These are phyloP conservation scores for Leucophenga montana DNA, from an alignment of 2,888 invertebrate species.

Conservation along the genomic window DNA sequence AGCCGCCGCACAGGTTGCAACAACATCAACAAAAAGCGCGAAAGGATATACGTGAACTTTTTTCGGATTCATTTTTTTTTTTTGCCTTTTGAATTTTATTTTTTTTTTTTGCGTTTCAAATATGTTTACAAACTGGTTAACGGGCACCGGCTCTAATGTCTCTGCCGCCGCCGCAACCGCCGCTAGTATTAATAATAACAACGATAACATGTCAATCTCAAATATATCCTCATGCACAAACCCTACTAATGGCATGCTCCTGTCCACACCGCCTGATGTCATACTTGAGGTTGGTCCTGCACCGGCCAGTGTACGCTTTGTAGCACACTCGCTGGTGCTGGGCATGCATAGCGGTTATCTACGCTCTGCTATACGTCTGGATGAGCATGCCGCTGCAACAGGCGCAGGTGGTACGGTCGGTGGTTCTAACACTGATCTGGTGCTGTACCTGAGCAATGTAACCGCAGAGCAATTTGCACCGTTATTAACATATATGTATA, in stretches of 20 bases:
- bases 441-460: conserved; percentile 75
- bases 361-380: conserved; percentile 77
- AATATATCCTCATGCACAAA: neutral
- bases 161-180: conserved; percentile 37
- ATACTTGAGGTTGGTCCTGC: conserved; percentile 78
- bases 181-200: neutral
- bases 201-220: conserved; percentile 37
- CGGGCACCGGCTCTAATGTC: conserved; percentile 52
- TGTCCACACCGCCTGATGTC: conserved; percentile 76
- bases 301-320: conserved; percentile 78
- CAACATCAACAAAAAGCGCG: neutral
- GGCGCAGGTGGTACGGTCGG: conserved; percentile 8
- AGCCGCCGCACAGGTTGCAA: neutral
- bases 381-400: conserved; percentile 54
- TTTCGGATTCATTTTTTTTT: conserved; percentile 16
- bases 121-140: conserved; percentile 74
- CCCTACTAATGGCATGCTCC: conserved; percentile 33
- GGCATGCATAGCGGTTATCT: conserved; percentile 82
- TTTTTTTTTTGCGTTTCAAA: conserved; percentile 32
- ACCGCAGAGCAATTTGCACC: conserved; percentile 79
- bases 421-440: conserved; percentile 47
- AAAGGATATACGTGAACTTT: conserved; percentile 21
- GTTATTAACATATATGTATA: conserved; percentile 83
- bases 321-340: conserved; percentile 79
- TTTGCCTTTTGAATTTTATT: too few relatives aligned